Base-by-base conservation (phyloP, 2,797 vertebrate genomes). In the Ctenochaetus hawaiiensis region DNA sequence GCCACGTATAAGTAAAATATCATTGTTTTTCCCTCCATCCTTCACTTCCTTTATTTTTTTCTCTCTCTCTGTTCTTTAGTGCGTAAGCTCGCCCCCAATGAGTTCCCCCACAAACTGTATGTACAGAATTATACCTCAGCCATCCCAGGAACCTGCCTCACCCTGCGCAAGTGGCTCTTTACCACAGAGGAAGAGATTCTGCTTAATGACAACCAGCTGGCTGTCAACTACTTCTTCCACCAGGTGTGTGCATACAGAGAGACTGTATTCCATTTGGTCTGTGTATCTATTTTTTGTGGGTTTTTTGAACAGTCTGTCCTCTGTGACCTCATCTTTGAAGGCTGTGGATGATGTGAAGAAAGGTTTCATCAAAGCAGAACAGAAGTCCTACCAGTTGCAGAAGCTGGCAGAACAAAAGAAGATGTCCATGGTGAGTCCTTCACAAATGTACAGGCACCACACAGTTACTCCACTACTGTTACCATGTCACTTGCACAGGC, bases 41-140 rank as follows among this genome's bases (percentile, higher is more conserved):
- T 20, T 77, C 7, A 41, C 11, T 41, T 41, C 39, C 39, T 41
- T 41, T 34, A 34, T 4, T 23, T 43, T 11, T 54, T 67, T 67
- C 45, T 67, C 26, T 81, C 62, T 77, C 61, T 85, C 43, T 57
- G 41, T 65, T 71, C 44, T 41, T 71, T 88, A 98, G 98, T 97
- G 82, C 96, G 98, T 81, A 99, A 99, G 51, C 88, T 99, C 86
- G 97, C 98, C 0, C 98, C 98, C 85, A 99, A 99, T 1, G 98
- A 99, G 89, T 99, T 99, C 86, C 98, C 98, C 20, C 98, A 99
- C 94, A 99, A 99, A 89, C 95, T 99, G 0, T 99, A 99, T 37
- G 96, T 99, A 80, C 97, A 99, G 94, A 99, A 99, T 87, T 99
- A 99, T 88, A 99, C 98, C n/a, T 99, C 98, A 10, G 97, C 97